phyloP scores from a whole-genome alignment of 2,113 vertebrate genomes.

The Pseudorasbora parva region DNA sequence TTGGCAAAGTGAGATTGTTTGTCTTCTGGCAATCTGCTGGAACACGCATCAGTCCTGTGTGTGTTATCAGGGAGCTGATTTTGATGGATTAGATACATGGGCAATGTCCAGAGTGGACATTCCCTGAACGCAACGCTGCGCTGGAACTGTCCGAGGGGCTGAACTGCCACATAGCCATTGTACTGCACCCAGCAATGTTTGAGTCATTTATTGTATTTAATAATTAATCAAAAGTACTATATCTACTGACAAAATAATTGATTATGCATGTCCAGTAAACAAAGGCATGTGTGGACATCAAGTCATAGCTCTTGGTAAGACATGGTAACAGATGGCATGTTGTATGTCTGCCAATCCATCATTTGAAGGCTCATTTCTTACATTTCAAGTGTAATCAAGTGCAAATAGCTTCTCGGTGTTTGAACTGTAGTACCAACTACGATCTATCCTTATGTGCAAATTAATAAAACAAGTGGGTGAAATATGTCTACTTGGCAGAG shows the following conservation, averaged over 20 bases:
- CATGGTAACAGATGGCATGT: conserved; percentile 24
- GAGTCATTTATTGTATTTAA: conserved; percentile 4
- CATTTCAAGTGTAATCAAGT: conserved; percentile 9
- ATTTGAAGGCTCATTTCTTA: conserved; percentile 9
- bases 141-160: conserved; percentile 58
- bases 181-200: background rate
- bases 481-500: background rate
- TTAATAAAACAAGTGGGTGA: background rate
- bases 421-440: background rate
- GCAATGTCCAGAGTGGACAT: conserved; percentile 43
- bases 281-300: background rate
- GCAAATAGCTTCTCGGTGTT: conserved; percentile 4
- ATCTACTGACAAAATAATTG: background rate
- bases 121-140: conserved; percentile 39
- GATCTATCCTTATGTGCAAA: conserved; percentile 4
- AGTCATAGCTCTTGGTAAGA: conserved; percentile 2
- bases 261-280: conserved; percentile 20
- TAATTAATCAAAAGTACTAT: background rate
- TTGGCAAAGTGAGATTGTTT: conserved; percentile 38
- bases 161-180: conserved; percentile 48
- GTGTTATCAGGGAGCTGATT: conserved; percentile 39
- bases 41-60: conserved; percentile 34
- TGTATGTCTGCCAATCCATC: conserved; percentile 3
- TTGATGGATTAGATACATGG: conserved; percentile 46
- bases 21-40: conserved; percentile 46